A percentile compares a stretch with the other conserved stretches of the same genome.
Evolutionary conservation across 2,888 invertebrate genomes (phyloP).

Genomic region (Phortica magna): DNA sequence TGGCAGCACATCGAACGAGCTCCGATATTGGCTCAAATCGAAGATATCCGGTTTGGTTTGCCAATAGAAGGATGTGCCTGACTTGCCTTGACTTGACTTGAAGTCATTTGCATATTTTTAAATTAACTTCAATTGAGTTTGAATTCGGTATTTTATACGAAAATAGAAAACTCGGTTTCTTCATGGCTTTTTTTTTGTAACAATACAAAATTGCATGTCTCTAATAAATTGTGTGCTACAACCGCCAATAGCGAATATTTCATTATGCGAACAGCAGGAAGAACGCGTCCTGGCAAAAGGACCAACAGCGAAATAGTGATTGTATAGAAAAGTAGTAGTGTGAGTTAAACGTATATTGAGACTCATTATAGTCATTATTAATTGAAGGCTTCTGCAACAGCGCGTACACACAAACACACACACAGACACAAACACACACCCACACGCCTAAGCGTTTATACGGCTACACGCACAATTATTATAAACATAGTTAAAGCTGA

Average conservation of each 20-base stretch:
- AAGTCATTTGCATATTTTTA: too few species aligned
- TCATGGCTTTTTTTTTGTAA: too few species aligned
- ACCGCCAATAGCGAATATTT: background rate
- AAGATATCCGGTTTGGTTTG: constrained; percentile 54
- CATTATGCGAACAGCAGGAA: constrained; percentile 9
- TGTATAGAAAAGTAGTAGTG: background rate
- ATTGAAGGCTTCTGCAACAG: constrained; percentile 53
- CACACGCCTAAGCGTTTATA: background rate
- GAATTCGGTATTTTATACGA: too few species aligned
- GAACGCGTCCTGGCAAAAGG: background rate
- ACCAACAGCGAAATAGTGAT: background rate
- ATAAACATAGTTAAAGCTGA: background rate
- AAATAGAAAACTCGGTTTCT: too few species aligned
- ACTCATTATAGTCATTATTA: constrained; percentile 59
- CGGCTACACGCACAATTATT: background rate
- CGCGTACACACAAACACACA: constrained; percentile 24
- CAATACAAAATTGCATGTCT: too few species aligned
- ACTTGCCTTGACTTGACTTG: too few species aligned
- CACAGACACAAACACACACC: background rate
- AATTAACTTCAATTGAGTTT: background rate
- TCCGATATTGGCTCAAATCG: constrained; percentile 62
- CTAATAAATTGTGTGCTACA: too few species aligned
- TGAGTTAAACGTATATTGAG: constrained; percentile 36
- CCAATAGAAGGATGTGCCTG: too few species aligned
- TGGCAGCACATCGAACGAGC: constrained; percentile 48